Base-by-base conservation (phyloP, 1,140 invertebrate genomes). In the Drosophila serrata region DNA sequence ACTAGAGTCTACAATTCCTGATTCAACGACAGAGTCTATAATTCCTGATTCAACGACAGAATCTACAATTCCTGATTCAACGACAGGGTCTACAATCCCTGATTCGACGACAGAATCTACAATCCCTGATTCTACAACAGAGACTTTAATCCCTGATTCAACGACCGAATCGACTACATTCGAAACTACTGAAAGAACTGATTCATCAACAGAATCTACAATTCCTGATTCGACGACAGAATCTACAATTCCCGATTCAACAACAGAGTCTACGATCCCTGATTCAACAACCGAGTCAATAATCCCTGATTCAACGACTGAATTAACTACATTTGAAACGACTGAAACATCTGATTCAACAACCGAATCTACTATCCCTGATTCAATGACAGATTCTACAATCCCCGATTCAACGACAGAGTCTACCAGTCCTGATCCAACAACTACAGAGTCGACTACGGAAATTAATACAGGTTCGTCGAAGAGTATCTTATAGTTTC, bases 31-130 rank as follows among this genome's bases (percentile, higher is more conserved):
- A 51, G 43, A 74, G 3, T 15, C 49, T 4, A 42, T 9, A 8
- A 51, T 13, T 7, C 27, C 42, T 19, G 57, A 17, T 40, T 40
- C n/a, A n/a, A 42, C 61, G 0, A 49, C 63, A 11, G 69, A 73
- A 0, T 31, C 60, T 9, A 29, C 49, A 7, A 24, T 35, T 0
- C 13, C 45, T 11, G 45, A 48, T 48, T 29, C 24, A n/a, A 17
- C 46, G 0, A 45, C 75, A 7, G 40, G 51, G 6, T 45, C 43
- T 5, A 58, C 72, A 11, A 37, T 22, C 0, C 56, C 73, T 0
- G 45, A 46, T 58, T 42, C 39, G 31, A 29, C 42, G 0, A 55
- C 65, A 33, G 59, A 53, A 6, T 64, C 35, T 4, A 33, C 51
- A 0, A 9, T 46, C 22, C 49, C 64, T 0, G 51, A 46, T 46